phyloP scores from a whole-genome alignment of 2,797 vertebrate genomes.

The Lophius americanus region DNA sequence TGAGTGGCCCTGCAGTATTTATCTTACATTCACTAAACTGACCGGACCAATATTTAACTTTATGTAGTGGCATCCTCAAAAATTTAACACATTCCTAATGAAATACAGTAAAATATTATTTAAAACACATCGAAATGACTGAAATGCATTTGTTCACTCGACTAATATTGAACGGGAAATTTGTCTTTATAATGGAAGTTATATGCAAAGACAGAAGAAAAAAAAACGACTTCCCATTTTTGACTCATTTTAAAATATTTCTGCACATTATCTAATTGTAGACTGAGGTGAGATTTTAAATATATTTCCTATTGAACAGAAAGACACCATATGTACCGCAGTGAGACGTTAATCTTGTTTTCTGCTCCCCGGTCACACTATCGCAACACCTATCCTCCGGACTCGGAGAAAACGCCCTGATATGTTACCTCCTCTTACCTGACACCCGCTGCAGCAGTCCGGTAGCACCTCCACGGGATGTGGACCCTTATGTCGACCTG shows the following conservation, averaged over 20 bases:
- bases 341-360: neutral
- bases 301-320: neutral
- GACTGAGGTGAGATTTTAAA: neutral
- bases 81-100: no score
- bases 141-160: neutral
- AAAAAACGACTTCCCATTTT: neutral
- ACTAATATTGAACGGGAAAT: neutral
- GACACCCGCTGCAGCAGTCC: constrained; percentile 21
- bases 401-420: constrained; percentile 35
- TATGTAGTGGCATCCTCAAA: neutral
- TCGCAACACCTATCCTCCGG: no score
- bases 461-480: constrained; percentile 1
- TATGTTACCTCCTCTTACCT: constrained; percentile 54
- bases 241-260: neutral
- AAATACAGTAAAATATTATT: no score
- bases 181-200: no score
- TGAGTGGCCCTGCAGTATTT: neutral
- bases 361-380: neutral
- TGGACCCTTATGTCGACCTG: constrained; percentile 20
- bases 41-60: neutral
- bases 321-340: constrained; percentile 5
- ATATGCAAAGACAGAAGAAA: no score
- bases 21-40: neutral
- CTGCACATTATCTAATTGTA: neutral
- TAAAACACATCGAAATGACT: no score